Evolutionary conservation across 1,140 invertebrate species (phyloP).

Genomic region (Aricia agestis): DNA sequence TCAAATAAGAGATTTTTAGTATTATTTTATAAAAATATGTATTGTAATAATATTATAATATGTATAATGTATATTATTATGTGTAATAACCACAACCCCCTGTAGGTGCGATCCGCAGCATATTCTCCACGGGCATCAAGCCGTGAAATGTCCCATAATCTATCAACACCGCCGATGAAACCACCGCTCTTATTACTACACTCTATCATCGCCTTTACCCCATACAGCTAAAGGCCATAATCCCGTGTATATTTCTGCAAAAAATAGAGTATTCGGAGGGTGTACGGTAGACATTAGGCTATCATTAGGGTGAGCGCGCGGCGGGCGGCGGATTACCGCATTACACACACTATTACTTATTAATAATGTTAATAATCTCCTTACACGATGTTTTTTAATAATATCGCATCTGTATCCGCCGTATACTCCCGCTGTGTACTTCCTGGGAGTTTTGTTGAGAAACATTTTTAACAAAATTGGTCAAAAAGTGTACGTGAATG

Average conservation of each 20-base stretch:
- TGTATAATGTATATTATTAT: too few species aligned
- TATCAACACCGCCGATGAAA: slow-evolving; percentile 26
- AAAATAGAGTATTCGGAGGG: neutral
- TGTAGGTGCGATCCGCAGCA: slow-evolving; percentile 38
- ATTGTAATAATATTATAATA: too few species aligned
- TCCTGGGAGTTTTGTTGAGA: neutral
- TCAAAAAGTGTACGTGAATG: too few species aligned
- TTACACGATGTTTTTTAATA: neutral
- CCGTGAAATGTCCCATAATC: slow-evolving; percentile 45
- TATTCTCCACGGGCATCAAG: slow-evolving; percentile 48
- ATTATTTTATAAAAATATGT: too few species aligned
- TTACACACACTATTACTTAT: slow-evolving; percentile 4
- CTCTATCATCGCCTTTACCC: neutral
- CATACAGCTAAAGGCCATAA: neutral
- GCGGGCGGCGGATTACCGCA: neutral
- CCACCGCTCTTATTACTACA: neutral
- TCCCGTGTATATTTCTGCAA: neutral
- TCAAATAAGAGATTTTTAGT: too few species aligned
- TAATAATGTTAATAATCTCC: neutral
- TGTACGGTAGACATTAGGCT: slow-evolving; percentile 5
- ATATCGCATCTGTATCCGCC: neutral
- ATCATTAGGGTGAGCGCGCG: neutral
- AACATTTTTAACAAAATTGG: too few species aligned
- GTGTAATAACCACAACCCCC: slow-evolving; percentile 19
- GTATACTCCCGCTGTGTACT: neutral